Evolutionary conservation across 2,797 vertebrate genomes (phyloP).

Genomic region (Rousettus madagascariensis): DNA sequence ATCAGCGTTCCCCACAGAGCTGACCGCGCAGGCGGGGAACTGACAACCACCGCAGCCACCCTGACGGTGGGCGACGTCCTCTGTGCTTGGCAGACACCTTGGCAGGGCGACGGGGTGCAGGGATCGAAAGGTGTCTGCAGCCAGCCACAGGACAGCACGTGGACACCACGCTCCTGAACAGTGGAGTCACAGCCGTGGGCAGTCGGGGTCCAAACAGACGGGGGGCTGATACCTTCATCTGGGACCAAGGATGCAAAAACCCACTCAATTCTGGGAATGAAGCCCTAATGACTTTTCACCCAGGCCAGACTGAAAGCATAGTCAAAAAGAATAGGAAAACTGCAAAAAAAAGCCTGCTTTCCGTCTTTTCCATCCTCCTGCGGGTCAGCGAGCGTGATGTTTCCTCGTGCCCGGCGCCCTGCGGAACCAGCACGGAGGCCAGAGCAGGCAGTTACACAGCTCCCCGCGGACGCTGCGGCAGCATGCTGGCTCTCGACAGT

Average conservation of each 20-base stretch:
- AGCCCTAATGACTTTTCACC: background rate
- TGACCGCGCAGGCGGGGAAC: background rate
- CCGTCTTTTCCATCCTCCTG: background rate
- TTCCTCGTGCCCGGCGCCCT: background rate
- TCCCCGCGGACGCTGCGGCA: background rate
- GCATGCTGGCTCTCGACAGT: background rate
- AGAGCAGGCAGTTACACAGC: background rate
- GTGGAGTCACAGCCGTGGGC: background rate
- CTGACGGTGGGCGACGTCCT: background rate
- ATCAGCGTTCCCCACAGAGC: background rate
- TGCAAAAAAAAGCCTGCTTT: background rate
- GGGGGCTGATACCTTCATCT: background rate
- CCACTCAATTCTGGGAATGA: background rate
- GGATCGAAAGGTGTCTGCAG: background rate
- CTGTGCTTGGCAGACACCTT: background rate
- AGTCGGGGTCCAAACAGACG: background rate
- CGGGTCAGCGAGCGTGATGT: background rate
- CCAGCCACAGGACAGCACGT: background rate
- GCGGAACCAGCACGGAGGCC: background rate
- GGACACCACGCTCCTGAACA: background rate
- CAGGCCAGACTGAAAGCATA: background rate
- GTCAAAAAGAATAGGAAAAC: background rate
- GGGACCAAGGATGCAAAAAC: background rate
- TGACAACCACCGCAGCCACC: background rate
- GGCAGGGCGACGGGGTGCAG: accelerated